A percentile compares a stretch with the other conserved stretches of the same genome.
Evolutionary conservation across 2,797 vertebrate genomes (phyloP).

Genomic region (Megaceryle alcyon): DNA sequence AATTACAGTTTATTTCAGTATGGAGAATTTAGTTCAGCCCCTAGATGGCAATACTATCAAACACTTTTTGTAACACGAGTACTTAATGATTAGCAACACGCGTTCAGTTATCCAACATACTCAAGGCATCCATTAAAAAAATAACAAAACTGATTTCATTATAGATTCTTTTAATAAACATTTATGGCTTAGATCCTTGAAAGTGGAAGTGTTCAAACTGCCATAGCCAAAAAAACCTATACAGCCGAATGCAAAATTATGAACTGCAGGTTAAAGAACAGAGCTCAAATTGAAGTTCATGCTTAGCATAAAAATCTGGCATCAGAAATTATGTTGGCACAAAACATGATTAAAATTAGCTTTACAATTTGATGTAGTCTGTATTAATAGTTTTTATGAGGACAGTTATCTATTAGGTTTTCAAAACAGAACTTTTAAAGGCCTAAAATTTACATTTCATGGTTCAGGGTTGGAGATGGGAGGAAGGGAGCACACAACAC

Average conservation of each 20-base stretch:
- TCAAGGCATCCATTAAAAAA: conserved; percentile 87
- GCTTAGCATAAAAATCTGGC: conserved; percentile 66
- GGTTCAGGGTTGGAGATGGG: neutral
- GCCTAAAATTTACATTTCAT: conserved; percentile 40
- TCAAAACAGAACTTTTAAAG: conserved; percentile 70
- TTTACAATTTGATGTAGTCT: conserved; percentile 62
- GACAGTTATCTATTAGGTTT: conserved; percentile 61
- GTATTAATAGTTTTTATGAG: conserved; percentile 63
- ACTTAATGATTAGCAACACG: conserved; percentile 88
- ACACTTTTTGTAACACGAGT: conserved; percentile 89
- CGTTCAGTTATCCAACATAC: conserved; percentile 81
- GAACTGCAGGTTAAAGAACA: conserved; percentile 64
- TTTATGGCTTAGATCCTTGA: conserved; percentile 83
- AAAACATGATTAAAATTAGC: conserved; percentile 66
- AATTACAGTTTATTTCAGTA: conserved; percentile 86
- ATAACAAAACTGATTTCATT: conserved; percentile 89
- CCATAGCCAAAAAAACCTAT: conserved; percentile 71
- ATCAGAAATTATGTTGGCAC: conserved; percentile 55
- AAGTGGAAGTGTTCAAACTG: conserved; percentile 79
- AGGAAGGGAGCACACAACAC: neutral
- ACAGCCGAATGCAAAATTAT: conserved; percentile 54
- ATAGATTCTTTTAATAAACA: conserved; percentile 89
- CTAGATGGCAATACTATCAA: conserved; percentile 99
- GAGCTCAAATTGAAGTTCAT: conserved; percentile 51
- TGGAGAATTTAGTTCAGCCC: conserved; percentile 90